Base-by-base conservation (phyloP, 2,113 vertebrate species). In the Rhinolophus ferrumequinum region DNA sequence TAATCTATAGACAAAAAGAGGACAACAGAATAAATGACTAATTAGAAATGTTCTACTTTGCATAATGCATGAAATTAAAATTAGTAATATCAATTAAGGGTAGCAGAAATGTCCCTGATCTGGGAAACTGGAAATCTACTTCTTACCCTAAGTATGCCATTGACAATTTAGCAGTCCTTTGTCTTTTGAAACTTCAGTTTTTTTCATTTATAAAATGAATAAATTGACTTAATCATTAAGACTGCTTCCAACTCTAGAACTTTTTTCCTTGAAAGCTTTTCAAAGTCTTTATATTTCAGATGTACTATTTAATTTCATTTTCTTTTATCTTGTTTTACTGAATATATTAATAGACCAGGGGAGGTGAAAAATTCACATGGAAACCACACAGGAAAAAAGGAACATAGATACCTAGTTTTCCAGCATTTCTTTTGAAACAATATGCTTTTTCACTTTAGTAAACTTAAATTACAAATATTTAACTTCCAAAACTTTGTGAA, bases 391-490 rank as follows among this genome's bases (percentile, higher is more conserved):
- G 5, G 1, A 66, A 22, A 50, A n/a, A 47, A 72, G n/a, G 9
- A 77, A 66, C 11, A 75, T n/a, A 75, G 13, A 13, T 47, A 44
- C 67, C 2, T 79, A 2, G 1, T 83, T 64, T 72, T 64, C 1
- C 18, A 35, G 19, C 5, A 21, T 54, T 89, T 93, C 4, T 88
- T 77, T 50, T 54, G 30, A 89, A 77, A 72, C 8, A 50, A 38
- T 38, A 58, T 50, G 52, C 13, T 69, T 67, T 38, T 26, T 58
- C 24, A 67, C 21, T n/a, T 44, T 60, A n/a, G 19, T 89, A 64
- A 81, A 77, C 15, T 75, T 92, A 88, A 79, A 69, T 47, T 62
- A 35, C 24, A 90, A 92, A 79, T 87, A 26, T 62, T 72, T 90
- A 66, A 62, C 67, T 79, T 93, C 24, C 24, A 28, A 33, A 95